These are phyloP conservation scores for Aplysia californica DNA, from an alignment of 1,140 invertebrate species.

Conservation along the genomic window DNA sequence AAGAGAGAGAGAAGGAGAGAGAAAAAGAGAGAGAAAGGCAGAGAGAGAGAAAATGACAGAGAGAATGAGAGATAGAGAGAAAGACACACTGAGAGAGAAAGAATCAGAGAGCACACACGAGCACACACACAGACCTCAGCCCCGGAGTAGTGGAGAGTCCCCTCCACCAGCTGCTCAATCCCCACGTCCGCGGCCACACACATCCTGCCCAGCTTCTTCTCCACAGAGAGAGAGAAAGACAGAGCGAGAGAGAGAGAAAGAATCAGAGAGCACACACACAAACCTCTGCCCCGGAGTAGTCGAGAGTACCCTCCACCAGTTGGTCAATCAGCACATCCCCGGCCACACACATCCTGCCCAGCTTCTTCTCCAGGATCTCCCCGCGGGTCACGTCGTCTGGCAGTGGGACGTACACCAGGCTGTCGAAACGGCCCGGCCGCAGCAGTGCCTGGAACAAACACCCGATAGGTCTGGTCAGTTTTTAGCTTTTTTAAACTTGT, in stretches of 20 bases:
- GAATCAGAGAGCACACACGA: no score
- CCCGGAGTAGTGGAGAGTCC: constrained; percentile 84
- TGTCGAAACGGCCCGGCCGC: constrained; percentile 87
- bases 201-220: constrained; percentile 74
- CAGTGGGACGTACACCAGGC: constrained; percentile 88
- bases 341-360: constrained; percentile 74
- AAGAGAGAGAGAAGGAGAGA: no score
- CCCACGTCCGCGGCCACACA: constrained; percentile 74
- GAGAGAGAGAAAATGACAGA: no score
- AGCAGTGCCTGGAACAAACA: constrained; percentile 82
- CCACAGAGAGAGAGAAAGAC: no score
- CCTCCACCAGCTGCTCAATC: constrained; percentile 74
- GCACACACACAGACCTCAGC: constrained; percentile 78
- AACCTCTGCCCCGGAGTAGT: constrained; percentile 91
- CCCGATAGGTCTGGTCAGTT: no score
- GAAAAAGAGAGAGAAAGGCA: no score
- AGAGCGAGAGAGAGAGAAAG: no score
- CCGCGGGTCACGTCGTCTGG: constrained; percentile 77
- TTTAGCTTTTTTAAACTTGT: no score
- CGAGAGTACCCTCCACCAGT: constrained; percentile 76
- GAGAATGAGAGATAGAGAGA: no score
- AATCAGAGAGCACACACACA: no score
- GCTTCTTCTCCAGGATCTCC: constrained; percentile 78
- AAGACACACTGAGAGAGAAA: no score
- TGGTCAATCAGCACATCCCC: constrained; percentile 74